phyloP scores from a whole-genome alignment of 2,888 invertebrate species.

The Caenorhabditis sp. region DNA sequence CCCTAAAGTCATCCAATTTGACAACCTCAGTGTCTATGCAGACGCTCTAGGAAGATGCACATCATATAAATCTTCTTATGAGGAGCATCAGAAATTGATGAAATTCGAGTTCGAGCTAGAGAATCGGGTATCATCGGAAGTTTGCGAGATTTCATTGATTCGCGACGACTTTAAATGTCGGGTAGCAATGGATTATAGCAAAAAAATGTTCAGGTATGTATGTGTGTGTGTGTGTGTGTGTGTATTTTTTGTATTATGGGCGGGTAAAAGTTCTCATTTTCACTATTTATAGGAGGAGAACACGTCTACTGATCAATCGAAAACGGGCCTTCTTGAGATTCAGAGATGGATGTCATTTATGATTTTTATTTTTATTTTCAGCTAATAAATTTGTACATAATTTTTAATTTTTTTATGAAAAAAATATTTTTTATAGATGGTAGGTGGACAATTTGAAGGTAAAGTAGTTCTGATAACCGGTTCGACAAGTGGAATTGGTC shows the following conservation, averaged over 20 bases:
- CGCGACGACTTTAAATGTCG: conserved; percentile 40
- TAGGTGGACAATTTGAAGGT: conserved; percentile 23
- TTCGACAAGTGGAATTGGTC: conserved; percentile 50
- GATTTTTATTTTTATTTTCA: not conserved
- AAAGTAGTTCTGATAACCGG: conserved; percentile 35
- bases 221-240: too few species aligned
- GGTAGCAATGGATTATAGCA: conserved; percentile 43
- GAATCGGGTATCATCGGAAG: conserved; percentile 33
- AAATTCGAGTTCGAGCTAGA: conserved; percentile 39
- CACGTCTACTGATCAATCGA: conserved; percentile 33
- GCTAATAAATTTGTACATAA: not conserved
- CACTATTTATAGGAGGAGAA: conserved; percentile 13
- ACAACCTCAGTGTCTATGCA: conserved; percentile 37
- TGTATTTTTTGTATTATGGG: too few species aligned
- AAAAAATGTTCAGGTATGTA: conserved; percentile 30
- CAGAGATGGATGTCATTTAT: conserved; percentile 35
- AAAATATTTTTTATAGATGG: too few species aligned
- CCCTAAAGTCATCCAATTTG: conserved; percentile 34
- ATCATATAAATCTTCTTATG: conserved; percentile 37
- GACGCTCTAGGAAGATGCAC: conserved; percentile 37
- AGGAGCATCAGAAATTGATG: conserved; percentile 36
- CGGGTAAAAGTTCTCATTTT: too few species aligned
- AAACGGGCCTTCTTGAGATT: conserved; percentile 34
- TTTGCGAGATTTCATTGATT: conserved; percentile 30
- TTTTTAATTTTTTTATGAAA: not conserved